phyloP scores from a whole-genome alignment of 2,888 invertebrate genomes.

The Tetragonisca angustula region DNA sequence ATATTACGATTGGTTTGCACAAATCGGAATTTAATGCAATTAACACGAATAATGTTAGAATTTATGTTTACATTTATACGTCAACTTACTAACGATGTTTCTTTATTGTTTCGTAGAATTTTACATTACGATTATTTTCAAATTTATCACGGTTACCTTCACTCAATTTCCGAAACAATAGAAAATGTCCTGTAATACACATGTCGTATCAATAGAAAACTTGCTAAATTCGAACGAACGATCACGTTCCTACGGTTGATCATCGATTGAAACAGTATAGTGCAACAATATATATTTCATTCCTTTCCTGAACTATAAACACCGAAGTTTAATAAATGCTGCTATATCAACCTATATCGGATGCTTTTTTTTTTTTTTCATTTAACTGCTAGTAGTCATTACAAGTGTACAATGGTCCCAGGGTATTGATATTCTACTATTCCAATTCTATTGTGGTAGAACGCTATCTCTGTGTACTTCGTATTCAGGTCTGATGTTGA shows the following conservation, averaged over 20 bases:
- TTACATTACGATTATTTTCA: slow-evolving; percentile 13
- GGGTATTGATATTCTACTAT: slow-evolving; percentile 31
- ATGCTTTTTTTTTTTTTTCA: slow-evolving; percentile 32
- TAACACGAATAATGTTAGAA: not conserved
- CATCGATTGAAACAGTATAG: slow-evolving; percentile 37
- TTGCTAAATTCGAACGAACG: slow-evolving; percentile 16
- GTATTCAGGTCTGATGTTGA: slow-evolving; percentile 25
- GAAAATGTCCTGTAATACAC: slow-evolving; percentile 6
- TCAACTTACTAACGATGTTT: slow-evolving; percentile 2
- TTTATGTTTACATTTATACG: not conserved
- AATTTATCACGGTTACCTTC: slow-evolving; percentile 9
- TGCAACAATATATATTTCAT: slow-evolving; percentile 51
- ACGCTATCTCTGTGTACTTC: slow-evolving; percentile 34
- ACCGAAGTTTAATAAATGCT: slow-evolving; percentile 55
- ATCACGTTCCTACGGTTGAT: slow-evolving; percentile 32
- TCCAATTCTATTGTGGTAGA: slow-evolving; percentile 23
- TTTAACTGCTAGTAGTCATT: slow-evolving; percentile 33
- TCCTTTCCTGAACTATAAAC: slow-evolving; percentile 49
- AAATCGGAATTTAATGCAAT: slow-evolving; percentile 3
- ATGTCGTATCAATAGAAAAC: slow-evolving; percentile 16
- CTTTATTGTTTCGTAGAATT: slow-evolving; percentile 20
- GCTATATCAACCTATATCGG: slow-evolving; percentile 46
- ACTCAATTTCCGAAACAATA: slow-evolving; percentile 16
- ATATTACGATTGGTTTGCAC: slow-evolving; percentile 32
- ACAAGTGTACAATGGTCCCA: slow-evolving; percentile 50